phyloP scores from a whole-genome alignment of 2,888 invertebrate genomes.

The Alviniconcha strummeri region DNA sequence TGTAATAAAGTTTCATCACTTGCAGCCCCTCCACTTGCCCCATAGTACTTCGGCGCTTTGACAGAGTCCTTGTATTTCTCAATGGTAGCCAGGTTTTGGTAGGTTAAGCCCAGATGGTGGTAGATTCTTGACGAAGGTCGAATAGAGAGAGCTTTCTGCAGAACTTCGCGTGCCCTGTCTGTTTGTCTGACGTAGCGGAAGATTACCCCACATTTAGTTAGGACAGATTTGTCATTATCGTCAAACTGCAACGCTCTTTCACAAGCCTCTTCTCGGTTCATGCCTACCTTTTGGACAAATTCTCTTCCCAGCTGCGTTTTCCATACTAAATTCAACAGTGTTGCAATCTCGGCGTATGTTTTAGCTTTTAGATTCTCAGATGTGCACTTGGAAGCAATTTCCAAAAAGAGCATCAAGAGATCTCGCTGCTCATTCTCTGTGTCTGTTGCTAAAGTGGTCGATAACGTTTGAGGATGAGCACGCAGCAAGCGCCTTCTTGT shows the following conservation, averaged over 20 bases:
- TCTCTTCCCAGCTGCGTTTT: not conserved
- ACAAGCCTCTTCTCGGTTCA: constrained; percentile 18
- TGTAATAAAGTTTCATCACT: no score
- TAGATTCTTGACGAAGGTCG: constrained; percentile 23
- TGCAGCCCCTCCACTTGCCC: not conserved
- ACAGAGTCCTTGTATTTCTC: not conserved
- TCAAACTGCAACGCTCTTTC: constrained; percentile 10
- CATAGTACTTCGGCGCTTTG: not conserved
- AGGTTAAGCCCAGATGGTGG: constrained; percentile 22
- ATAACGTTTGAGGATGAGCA: not conserved
- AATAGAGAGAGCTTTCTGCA: constrained; percentile 10
- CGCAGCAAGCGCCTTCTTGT: constrained; percentile 10
- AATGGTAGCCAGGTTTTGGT: constrained; percentile 19
- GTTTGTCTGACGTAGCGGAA: constrained; percentile 6
- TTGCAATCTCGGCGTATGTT: constrained; percentile 20
- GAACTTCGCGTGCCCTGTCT: not conserved
- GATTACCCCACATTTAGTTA: constrained; percentile 10
- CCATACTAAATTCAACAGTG: not conserved
- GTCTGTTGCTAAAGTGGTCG: not conserved
- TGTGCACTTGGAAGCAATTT: not conserved
- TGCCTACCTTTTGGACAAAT: not conserved
- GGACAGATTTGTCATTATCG: constrained; percentile 16
- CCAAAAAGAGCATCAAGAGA: not conserved
- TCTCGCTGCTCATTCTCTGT: not conserved
- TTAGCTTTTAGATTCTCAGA: constrained; percentile 16